A percentile compares a stretch with the other conserved stretches of the same genome.
These are phyloP conservation scores for Fregata magnificens DNA, from an alignment of 2,113 vertebrate species.

Conservation along the genomic window DNA sequence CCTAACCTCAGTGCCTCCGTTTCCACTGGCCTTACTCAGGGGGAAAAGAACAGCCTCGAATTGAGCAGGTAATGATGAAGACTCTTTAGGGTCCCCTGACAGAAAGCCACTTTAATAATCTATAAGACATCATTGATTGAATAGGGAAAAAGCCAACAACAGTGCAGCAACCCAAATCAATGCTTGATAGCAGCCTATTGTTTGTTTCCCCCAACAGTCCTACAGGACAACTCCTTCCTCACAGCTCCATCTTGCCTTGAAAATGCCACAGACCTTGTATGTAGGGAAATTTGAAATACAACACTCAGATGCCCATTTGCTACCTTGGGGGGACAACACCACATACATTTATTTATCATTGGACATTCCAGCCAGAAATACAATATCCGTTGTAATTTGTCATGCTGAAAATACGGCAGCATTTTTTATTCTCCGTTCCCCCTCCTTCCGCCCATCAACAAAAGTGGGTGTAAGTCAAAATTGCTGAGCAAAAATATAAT, in stretches of 20 bases:
- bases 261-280: background rate
- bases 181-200: background rate
- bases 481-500: background rate
- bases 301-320: background rate
- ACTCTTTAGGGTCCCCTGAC: background rate
- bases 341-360: background rate
- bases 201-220: background rate
- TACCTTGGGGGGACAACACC: background rate
- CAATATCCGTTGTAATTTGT: background rate
- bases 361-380: background rate
- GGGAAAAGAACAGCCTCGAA: background rate
- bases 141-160: background rate
- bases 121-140: background rate
- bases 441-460: background rate
- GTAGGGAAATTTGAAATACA: background rate
- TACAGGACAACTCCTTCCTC: background rate
- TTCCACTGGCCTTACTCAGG: background rate
- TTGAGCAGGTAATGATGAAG: background rate
- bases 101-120: constrained; percentile 6
- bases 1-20: fast-evolving
- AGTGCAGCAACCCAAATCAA: background rate
- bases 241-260: background rate
- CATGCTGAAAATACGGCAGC: background rate
- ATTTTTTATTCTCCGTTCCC: background rate
- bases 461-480: constrained; percentile 31